Evolutionary conservation across 2,113 vertebrate species (phyloP).

Genomic region (Aspiorhynchus laticeps): DNA sequence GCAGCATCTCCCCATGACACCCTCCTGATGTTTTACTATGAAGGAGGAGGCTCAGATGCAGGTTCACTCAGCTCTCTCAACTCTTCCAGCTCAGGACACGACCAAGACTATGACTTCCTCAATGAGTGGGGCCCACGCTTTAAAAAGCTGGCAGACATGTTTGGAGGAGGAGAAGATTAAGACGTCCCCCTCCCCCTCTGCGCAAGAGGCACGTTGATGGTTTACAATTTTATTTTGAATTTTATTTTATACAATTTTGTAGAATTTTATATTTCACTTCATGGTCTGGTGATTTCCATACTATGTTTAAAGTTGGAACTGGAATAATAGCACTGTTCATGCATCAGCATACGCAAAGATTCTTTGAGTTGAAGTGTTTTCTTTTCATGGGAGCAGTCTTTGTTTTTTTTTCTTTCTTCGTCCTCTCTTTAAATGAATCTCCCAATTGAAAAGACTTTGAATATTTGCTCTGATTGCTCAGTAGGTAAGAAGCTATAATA

Average conservation of each 20-base stretch:
- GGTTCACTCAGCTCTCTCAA: conserved; percentile 89
- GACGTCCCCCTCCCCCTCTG: too few species aligned
- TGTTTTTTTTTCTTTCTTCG: too few species aligned
- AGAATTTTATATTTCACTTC: conserved; percentile 33
- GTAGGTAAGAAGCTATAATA: too few species aligned
- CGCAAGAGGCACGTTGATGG: neutral
- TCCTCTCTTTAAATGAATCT: too few species aligned
- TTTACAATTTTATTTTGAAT: too few species aligned
- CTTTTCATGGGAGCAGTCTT: neutral
- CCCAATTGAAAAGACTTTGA: too few species aligned
- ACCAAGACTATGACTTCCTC: conserved; percentile 91
- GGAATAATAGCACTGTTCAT: neutral
- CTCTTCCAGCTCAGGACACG: conserved; percentile 81
- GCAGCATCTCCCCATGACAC: conserved; percentile 93
- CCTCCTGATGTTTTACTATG: conserved; percentile 92
- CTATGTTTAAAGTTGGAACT: neutral
- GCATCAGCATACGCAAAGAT: neutral
- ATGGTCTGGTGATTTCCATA: conserved; percentile 1
- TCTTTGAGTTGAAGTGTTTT: neutral
- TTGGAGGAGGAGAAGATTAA: conserved; percentile 89
- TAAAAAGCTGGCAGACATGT: conserved; percentile 93
- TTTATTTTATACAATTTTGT: too few species aligned
- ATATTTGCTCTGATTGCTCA: too few species aligned
- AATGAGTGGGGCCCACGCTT: conserved; percentile 90
- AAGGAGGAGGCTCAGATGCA: conserved; percentile 90